Conservation (phyloP, 2,888 invertebrate genomes). For the Amphipyra berbera region DNA sequence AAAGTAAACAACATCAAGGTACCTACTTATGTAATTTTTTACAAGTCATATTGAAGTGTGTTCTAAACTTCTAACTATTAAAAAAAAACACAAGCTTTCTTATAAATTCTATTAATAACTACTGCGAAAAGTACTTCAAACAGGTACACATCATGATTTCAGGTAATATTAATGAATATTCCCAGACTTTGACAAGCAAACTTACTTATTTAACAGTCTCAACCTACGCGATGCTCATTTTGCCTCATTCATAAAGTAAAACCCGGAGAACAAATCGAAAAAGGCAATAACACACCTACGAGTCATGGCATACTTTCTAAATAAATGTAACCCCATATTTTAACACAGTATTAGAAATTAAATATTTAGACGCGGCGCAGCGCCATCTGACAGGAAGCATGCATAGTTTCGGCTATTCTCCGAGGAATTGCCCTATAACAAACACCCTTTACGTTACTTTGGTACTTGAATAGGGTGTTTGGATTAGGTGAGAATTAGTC, state of each 20-base stretch:
- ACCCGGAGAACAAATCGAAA: neutral
- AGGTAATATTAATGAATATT: neutral
- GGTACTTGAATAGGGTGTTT: constrained; percentile 11
- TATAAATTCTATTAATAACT: too few species aligned
- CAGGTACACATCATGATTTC: neutral
- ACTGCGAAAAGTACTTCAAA: too few species aligned
- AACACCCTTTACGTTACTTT: constrained; percentile 37
- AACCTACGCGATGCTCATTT: too few species aligned
- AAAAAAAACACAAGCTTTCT: too few species aligned
- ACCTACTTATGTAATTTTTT: neutral
- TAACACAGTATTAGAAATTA: constrained; percentile 50
- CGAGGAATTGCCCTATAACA: constrained; percentile 38
- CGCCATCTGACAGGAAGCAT: constrained; percentile 40
- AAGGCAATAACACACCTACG: constrained; percentile 10
- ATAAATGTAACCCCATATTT: constrained; percentile 43
- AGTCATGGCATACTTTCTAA: constrained; percentile 32
- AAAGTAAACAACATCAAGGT: neutral
- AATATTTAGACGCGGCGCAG: constrained; percentile 40
- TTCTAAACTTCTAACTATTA: too few species aligned
- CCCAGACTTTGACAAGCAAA: neutral
- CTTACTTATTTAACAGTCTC: neutral
- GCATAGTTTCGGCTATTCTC: constrained; percentile 51
- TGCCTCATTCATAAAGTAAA: neutral
- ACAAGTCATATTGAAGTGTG: too few species aligned
- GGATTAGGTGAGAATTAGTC: constrained; percentile 36